phyloP scores from a whole-genome alignment of 2,888 invertebrate genomes.

The Diarsia dahlii region DNA sequence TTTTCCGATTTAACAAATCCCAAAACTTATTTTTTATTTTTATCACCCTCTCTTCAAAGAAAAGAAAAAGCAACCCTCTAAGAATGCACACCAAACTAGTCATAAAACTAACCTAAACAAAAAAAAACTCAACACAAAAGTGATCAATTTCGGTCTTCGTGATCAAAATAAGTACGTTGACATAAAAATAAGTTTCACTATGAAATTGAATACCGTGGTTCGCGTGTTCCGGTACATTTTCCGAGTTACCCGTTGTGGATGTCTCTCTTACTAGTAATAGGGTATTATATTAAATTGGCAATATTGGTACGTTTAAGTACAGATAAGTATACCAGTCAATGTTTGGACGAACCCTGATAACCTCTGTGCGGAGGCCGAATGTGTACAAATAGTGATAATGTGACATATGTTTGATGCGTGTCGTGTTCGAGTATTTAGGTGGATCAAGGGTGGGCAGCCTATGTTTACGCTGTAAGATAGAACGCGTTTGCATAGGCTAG shows the following conservation, averaged over 20 bases:
- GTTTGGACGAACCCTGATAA: conserved; percentile 81
- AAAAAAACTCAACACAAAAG: conserved; percentile 43
- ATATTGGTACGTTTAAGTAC: conserved; percentile 78
- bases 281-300: conserved; percentile 83
- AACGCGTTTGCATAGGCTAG: neutral
- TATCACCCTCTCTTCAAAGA: neutral
- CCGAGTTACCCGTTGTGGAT: conserved; percentile 78
- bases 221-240: conserved; percentile 84
- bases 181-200: conserved; percentile 86
- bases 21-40: neutral
- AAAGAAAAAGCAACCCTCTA: conserved; percentile 13
- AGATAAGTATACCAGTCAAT: conserved; percentile 75
- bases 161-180: conserved; percentile 75
- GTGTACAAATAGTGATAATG: conserved; percentile 77
- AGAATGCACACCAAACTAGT: conserved; percentile 27
- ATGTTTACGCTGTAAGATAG: neutral
- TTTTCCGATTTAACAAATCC: no score
- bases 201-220: conserved; percentile 86
- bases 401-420: conserved; percentile 68
- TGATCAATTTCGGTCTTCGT: conserved; percentile 83
- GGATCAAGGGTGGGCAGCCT: conserved; percentile 22
- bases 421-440: conserved; percentile 25
- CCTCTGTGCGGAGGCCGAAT: conserved; percentile 77
- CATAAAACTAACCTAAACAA: conserved; percentile 14
- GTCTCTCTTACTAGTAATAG: conserved; percentile 84